phyloP scores from a whole-genome alignment of 92 coral and sea anemone genomes.

The Zoanthus solanderi region DNA sequence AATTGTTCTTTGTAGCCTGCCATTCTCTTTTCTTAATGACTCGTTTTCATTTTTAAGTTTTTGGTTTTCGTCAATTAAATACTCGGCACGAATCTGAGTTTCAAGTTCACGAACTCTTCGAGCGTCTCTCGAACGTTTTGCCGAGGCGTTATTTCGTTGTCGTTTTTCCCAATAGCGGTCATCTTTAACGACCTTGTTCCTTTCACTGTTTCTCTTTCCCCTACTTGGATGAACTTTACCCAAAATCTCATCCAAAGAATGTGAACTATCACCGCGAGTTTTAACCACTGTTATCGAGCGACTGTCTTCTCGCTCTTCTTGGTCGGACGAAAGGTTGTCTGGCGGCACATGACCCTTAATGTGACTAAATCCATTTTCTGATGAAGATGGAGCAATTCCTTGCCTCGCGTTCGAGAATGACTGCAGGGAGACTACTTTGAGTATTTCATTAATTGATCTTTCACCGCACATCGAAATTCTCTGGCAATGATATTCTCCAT shows the following conservation, averaged over 20 bases:
- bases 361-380: conserved; percentile 35
- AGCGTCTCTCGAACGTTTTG: conserved; percentile 91
- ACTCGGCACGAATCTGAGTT: conserved; percentile 90
- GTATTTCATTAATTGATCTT: conserved; percentile 84
- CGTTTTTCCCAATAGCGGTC: conserved; percentile 90
- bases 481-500: conserved; percentile 65
- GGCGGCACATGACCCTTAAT: conserved; percentile 44
- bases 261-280: conserved; percentile 9
- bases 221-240: conserved; percentile 12
- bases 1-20: conserved; percentile 70
- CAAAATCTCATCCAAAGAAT: conserved; percentile 13
- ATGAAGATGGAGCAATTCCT: conserved; percentile 45
- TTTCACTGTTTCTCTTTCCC: conserved; percentile 18
- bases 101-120: conserved; percentile 92
- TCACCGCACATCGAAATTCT: conserved; percentile 74
- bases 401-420: conserved; percentile 81
- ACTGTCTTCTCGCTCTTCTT: conserved; percentile 22
- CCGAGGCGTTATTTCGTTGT: conserved; percentile 89
- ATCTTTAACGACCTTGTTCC: conserved; percentile 59
- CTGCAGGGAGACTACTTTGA: conserved; percentile 87
- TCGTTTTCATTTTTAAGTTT: conserved; percentile 77
- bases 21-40: conserved; percentile 77
- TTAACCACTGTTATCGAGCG: conserved; percentile 8
- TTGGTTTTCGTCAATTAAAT: conserved; percentile 82
- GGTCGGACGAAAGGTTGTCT: conserved; percentile 4